Evolutionary conservation across 2,797 vertebrate genomes (phyloP), one percentile per base, ranked within the genome.

Genomic region (Furcifer pardalis): DNA sequence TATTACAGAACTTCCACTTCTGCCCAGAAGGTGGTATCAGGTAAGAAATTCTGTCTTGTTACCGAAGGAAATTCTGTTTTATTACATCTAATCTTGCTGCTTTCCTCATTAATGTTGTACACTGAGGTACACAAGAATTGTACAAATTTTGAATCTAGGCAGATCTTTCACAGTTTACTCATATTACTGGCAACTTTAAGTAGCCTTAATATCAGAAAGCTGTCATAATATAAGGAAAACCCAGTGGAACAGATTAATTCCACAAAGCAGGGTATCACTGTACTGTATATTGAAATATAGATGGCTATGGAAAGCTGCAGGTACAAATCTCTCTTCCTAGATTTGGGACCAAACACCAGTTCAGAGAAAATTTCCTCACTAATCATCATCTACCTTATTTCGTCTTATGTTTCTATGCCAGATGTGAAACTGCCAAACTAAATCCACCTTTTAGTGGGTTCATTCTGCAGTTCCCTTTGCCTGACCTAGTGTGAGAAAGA

Each of bases 1-100:
- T 83, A 97, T 98, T 91, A 94, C 90, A 79, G 96, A 98, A 89
- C 94, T 96, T 72, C 86, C 92, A 79, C 88, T 92, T 86, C 84
- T 93, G 83, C 76, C 86, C 40, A 92, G 93, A 87, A 92, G 84
- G 75, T 91, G 87, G 90, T 90, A 94, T 88, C 44, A 32, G 77
- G 87, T 92, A 94, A 93, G 95, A 94, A 91, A 85, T 71, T 83
- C 46, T 1, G 71, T 27, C n/a, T 69, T 23, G 68, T 73, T 56
- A 5, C 13, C 12, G 15, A 13, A 72, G 68, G 25, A 8, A 44
- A 23, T 27, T 56, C 8, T 42, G 13, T 85, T 65, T 84, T 23
- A 59, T 69, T 32, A 23, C 32, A 13, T 78, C 6, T 62, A 1
- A 63, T 60, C 10, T 49, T 27, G 65, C 46, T 56, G 23, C 6